Base-by-base conservation (phyloP, 1,140 invertebrate genomes). In the Drosophila ohnishii region DNA sequence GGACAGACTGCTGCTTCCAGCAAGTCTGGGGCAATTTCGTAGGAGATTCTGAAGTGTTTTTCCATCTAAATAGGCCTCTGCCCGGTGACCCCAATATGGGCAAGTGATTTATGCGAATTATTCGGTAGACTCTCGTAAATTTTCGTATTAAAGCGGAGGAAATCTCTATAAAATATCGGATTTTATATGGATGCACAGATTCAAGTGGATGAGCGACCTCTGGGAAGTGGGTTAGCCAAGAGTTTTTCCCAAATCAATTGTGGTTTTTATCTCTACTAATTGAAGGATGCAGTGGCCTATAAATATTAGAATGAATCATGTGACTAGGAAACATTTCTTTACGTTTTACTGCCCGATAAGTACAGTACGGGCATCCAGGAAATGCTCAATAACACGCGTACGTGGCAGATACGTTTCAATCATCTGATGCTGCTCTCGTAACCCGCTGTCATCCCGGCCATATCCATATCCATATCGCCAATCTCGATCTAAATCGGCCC, bases 81-180 rank as follows among this genome's bases (percentile, higher is more conserved):
- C 60, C 64, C 37, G 60, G 47, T 87, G 83, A 87, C 83, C 83
- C 61, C 73, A 70, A 66, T 87, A 61, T 42, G 63, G 63, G 55
- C 63, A 39, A 45, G 70, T 88, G 83, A 87, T 87, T 87, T 87
- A 87, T 87, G 83, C 83, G 75, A 87, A 87, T 81, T 78, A 80
- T 85, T 85, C 61, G 64, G 66, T 60, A 63, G 55, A 53, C 25
- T 16, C 42, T 64, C 74, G 63, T 74, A 77, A 73, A 77, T 87
- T 75, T 55, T 39, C 22, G 5, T 9, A 39, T 75, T 51, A 40
- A 69, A 69, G 60, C 66, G 56, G 9, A 42, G 69, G 35, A 56
- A 69, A 71, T 42, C 66, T 42, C 69, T 28, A 72, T 59, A 71
- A 72, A 82, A 60, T 70, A 35, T 75, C 32, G 56, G 14, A n/a